These are phyloP conservation scores for Tetramorium simillimum DNA, from an alignment of 1,140 invertebrate genomes.

Conservation along the genomic window DNA sequence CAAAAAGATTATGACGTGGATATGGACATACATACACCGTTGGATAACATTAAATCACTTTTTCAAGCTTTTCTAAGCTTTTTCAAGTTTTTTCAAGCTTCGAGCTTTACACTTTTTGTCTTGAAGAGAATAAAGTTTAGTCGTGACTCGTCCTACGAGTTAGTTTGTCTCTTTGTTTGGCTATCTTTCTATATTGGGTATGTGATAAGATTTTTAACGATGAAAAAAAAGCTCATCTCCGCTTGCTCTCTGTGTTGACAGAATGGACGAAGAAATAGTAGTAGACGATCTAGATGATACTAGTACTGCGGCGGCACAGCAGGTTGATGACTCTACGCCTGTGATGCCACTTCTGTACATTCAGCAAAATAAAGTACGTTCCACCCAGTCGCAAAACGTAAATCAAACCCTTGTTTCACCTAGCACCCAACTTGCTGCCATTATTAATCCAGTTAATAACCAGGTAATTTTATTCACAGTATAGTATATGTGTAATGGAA, in stretches of 20 bases:
- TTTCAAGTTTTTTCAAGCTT: background rate
- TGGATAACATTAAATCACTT: background rate
- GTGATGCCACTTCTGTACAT: slow-evolving; percentile 83
- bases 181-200: background rate
- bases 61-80: too few species aligned
- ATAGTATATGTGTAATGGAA: background rate
- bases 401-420: slow-evolving; percentile 78
- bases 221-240: background rate
- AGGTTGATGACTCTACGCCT: slow-evolving; percentile 73
- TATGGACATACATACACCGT: too few species aligned
- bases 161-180: background rate
- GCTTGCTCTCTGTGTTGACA: slow-evolving; percentile 52
- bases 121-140: background rate
- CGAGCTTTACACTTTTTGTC: background rate
- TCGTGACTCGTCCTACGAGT: background rate
- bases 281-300: slow-evolving; percentile 79
- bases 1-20: background rate
- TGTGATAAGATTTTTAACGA: background rate
- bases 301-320: slow-evolving; percentile 69
- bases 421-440: slow-evolving; percentile 78
- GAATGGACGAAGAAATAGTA: slow-evolving; percentile 83
- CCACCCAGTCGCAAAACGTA: slow-evolving; percentile 73
- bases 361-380: slow-evolving; percentile 80
- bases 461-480: slow-evolving; percentile 73
- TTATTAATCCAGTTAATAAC: slow-evolving; percentile 81